Base-by-base conservation (phyloP, 2,888 invertebrate species). In the Lepidochrysops patricia region DNA sequence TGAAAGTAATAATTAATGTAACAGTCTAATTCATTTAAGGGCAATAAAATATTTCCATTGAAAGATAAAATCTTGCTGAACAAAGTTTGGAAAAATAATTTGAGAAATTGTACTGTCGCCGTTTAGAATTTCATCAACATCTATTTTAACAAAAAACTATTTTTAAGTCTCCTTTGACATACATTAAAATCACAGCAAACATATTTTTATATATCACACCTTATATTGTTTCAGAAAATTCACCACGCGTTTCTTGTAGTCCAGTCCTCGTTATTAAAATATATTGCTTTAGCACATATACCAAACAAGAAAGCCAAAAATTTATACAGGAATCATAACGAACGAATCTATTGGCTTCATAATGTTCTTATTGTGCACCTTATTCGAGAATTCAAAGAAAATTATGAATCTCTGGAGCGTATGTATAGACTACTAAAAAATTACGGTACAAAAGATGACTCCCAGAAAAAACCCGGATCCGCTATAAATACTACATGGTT, bases 231-330 rank as follows among this genome's bases (percentile, higher is more conserved):
- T 0, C 82, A 90, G 90, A 84, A 84, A 83, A 84, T 89, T 37
- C 88, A 90, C 62, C 87, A 89, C 70, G 83, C 84, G 0, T 89
- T 82, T 65, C 67, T 90, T 19, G 86, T 90, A 0, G 79, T 90
- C 0, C 90, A 90, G 58, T 90, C 90, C 0, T 80, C 84, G 0
- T 64, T 90, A 0, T 66, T 90, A 0, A 89, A 88, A 63, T 82
- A 85, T 62, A 71, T 89, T 0, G 88, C 89, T 0, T 74, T 89
- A 75, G 80, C 76, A 0, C 90, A 90, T 58, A 69, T 79, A 1
- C 84, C 80, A 0, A 64, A 78, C 0, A 27, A 60, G 0, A 74
- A 77, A 0, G 70, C 73, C 0, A 75, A 72, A 6, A 75, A 72
- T 2, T 37, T 79, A 0, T 85, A 83, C 71, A 83, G 74, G 34